Percentiles rank a stretch among this genome's conserved stretches.
phyloP scores from a whole-genome alignment of 2,888 invertebrate genomes.

The Eucera pruinosa region DNA sequence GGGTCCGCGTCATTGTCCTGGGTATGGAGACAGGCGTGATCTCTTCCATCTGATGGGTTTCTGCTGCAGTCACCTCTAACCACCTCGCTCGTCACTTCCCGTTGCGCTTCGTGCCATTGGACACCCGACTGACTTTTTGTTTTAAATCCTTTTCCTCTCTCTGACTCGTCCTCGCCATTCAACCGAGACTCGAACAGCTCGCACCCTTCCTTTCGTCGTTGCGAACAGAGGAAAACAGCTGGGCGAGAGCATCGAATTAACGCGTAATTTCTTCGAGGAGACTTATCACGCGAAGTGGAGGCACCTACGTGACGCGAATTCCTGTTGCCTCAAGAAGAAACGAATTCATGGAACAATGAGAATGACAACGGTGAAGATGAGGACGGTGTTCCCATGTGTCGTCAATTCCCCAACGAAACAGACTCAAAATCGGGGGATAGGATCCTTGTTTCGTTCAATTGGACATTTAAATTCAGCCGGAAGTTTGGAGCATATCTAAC shows the following conservation, averaged over 20 bases:
- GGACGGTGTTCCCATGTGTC: conserved; percentile 33
- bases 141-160: conserved; percentile 54
- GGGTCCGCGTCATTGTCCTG: conserved; percentile 75
- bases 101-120: conserved; percentile 72
- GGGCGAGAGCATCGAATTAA: conserved; percentile 59
- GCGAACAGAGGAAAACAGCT: conserved; percentile 26
- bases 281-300: conserved; percentile 63
- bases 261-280: conserved; percentile 53
- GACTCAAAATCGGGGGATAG: conserved; percentile 43
- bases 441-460: conserved; percentile 52
- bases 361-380: background rate
- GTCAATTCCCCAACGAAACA: conserved; percentile 27
- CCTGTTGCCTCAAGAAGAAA: conserved; percentile 1
- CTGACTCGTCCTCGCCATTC: conserved; percentile 43
- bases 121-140: conserved; percentile 72
- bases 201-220: conserved; percentile 50
- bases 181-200: conserved; percentile 39
- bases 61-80: conserved; percentile 69
- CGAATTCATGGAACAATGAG: conserved; percentile 41
- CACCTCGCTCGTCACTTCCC: conserved; percentile 70
- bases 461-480: conserved; percentile 72
- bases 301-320: conserved; percentile 52
- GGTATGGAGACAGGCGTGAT: conserved; percentile 75
- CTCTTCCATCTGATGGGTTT: conserved; percentile 80
- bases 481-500: conserved; percentile 56